phyloP scores from a whole-genome alignment of 2,797 vertebrate species.

The Helarctos malayanus region DNA sequence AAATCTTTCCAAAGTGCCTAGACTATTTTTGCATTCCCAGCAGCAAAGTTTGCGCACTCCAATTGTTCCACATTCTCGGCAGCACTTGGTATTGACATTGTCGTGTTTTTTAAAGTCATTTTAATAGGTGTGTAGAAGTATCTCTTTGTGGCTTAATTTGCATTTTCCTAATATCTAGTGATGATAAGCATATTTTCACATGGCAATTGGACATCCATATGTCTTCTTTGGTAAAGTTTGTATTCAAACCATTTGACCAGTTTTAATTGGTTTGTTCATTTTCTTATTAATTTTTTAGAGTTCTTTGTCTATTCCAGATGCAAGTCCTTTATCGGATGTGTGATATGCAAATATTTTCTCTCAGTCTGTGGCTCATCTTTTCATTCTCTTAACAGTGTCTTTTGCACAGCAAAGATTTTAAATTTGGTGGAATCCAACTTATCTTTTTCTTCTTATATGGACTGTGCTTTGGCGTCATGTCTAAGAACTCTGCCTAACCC shows the following conservation, averaged over 20 bases:
- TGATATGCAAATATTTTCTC: slow-evolving; percentile 21
- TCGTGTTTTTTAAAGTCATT: not conserved
- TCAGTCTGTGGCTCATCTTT: not conserved
- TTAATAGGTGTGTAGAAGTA: not conserved
- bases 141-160: slow-evolving; percentile 17
- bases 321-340: slow-evolving; percentile 25
- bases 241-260: not conserved
- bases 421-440: not conserved
- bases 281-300: slow-evolving; percentile 7
- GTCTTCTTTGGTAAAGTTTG: slow-evolving; percentile 17
- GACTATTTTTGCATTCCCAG: not conserved
- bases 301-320: slow-evolving; percentile 8
- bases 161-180: not conserved
- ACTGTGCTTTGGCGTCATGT: not conserved
- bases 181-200: slow-evolving; percentile 15
- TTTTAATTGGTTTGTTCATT: slow-evolving; percentile 24
- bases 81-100: not conserved
- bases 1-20: not conserved
- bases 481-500: not conserved
- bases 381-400: not conserved
- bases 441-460: not conserved
- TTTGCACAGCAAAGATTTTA: not conserved
- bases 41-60: not conserved
- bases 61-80: not conserved
- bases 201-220: not conserved